These are phyloP conservation scores for Willowsia nigromaculata DNA, from an alignment of 2,888 invertebrate species.

Conservation along the genomic window DNA sequence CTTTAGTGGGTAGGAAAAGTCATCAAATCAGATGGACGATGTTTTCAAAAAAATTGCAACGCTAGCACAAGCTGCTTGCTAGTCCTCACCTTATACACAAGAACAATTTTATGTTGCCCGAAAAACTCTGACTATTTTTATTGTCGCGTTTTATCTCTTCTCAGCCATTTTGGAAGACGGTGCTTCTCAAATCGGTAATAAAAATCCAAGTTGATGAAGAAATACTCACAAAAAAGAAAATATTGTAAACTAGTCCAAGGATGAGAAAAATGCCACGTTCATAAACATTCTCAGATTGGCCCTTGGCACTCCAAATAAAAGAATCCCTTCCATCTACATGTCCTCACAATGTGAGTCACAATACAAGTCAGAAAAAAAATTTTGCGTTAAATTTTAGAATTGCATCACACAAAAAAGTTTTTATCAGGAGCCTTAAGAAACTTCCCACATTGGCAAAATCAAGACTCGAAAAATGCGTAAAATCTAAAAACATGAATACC, in stretches of 20 bases:
- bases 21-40: neutral
- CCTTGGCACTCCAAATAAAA: neutral
- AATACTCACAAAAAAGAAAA: neutral
- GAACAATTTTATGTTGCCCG: neutral
- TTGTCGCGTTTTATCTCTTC: conserved; percentile 21
- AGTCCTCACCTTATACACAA: neutral
- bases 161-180: neutral
- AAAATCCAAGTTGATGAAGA: conserved; percentile 40
- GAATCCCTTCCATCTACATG: neutral
- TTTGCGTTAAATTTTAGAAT: no score
- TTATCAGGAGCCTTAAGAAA: no score
- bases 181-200: conserved; percentile 42
- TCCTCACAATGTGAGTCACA: no score
- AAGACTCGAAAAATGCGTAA: no score
- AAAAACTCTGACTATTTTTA: conserved; percentile 22
- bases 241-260: neutral
- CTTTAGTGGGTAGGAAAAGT: neutral
- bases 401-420: no score
- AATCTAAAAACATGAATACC: no score
- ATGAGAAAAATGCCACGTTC: neutral
- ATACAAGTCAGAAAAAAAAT: no score
- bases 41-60: neutral
- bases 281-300: conserved; percentile 8
- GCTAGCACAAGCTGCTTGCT: neutral
- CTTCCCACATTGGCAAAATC: no score